Evolutionary conservation across 1,140 invertebrate species (phyloP), one percentile per base, ranked within the genome.

Genomic region (Microplitis mediator): DNA sequence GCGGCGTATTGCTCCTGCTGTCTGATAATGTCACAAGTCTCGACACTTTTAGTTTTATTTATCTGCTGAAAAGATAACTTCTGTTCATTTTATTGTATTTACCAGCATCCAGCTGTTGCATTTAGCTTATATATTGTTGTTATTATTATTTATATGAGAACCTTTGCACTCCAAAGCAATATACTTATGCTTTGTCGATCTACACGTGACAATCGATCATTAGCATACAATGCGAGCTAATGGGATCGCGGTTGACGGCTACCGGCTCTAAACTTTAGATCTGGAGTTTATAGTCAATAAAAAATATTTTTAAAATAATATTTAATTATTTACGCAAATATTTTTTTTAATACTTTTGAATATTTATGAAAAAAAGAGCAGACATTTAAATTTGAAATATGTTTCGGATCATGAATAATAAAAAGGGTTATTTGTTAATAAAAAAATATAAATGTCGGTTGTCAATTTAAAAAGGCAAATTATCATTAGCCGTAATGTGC

Each of bases 181-280:
- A 77, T 80, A 81, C 80, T 79, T 73, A 23, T 23, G 23, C 23
- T 23, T 23, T 23, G 73, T 64, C 70, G 81, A 83, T 81, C 77
- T 74, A 80, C 74, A 77, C 75, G 78, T 64, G 62, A 81, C 78
- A 79, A 81, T 66, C 72, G 73, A 78, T 84, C 78, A 84, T 84
- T 84, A 83, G 78, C 81, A 84, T 83, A 83, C 82, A 83, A 83
- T 83, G 76, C 77, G 68, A 74, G 78, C 80, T 83, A 84, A 84
- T 84, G 77, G 78, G 82, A 84, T 82, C 82, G 80, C 78, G 77
- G 77, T 72, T 79, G 80, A 81, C 80, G 77, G 76, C 80, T 80
- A 80, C 81, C 75, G 77, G 32, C 54, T 72, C 39, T 45, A 9
- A 45, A 70, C 68, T 70, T 58, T 2, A 45, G 39, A 45, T 23